Evolutionary conservation across 2,888 invertebrate genomes (phyloP).

Genomic region (Merodon equestris): DNA sequence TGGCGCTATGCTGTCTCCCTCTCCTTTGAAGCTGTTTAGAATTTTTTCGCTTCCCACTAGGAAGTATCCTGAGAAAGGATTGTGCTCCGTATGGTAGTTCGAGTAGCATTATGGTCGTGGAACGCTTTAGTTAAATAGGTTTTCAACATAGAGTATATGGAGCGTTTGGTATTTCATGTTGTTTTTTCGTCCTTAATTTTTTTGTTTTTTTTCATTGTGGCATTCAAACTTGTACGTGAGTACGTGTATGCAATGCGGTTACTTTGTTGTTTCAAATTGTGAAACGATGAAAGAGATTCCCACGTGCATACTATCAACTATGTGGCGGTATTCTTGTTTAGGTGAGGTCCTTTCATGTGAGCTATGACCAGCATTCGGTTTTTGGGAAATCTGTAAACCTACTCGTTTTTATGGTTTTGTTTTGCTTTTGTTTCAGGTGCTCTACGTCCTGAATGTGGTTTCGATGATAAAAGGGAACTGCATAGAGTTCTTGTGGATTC

Average conservation of each 20-base stretch:
- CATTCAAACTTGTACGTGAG: conserved; percentile 27
- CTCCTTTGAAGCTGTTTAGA: conserved; percentile 54
- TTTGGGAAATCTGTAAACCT: conserved; percentile 39
- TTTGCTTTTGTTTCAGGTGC: too few species aligned
- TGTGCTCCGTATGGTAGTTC: not conserved
- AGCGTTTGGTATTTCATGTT: conserved; percentile 66
- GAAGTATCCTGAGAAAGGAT: not conserved
- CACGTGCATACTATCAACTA: conserved; percentile 2
- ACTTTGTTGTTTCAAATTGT: conserved; percentile 64
- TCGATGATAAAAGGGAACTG: too few species aligned
- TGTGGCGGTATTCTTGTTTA: not conserved
- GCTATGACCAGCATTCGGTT: conserved; percentile 42
- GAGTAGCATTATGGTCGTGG: conserved; percentile 9
- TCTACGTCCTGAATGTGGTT: too few species aligned
- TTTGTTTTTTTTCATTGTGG: conserved; percentile 24
- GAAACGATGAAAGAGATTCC: conserved; percentile 57
- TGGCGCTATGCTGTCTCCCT: not conserved
- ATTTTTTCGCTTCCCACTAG: conserved; percentile 43
- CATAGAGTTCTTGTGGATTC: too few species aligned
- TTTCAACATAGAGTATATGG: conserved; percentile 45
- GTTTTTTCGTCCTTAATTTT: conserved; percentile 64
- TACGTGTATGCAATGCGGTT: conserved; percentile 56
- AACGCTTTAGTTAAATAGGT: conserved; percentile 57
- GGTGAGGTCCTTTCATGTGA: conserved; percentile 33
- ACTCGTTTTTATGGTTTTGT: not conserved